A percentile compares a stretch with the other conserved stretches of the same genome.
phyloP scores from a whole-genome alignment of 2,888 invertebrate species.

The Hemaris fuciformis region DNA sequence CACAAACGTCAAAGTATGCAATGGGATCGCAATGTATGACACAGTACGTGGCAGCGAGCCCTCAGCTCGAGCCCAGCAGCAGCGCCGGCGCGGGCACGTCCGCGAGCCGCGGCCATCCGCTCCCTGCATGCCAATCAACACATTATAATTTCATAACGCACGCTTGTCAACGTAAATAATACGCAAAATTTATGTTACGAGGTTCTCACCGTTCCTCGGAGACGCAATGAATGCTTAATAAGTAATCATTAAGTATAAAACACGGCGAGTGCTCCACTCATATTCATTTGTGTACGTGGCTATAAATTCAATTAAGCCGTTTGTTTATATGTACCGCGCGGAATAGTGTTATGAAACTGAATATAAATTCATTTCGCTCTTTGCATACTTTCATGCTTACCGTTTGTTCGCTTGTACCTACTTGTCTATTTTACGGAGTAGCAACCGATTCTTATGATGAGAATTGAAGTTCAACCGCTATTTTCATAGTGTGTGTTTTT shows the following conservation, averaged over 20 bases:
- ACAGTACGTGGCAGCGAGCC: slow-evolving; percentile 38
- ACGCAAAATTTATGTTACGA: slow-evolving; percentile 81
- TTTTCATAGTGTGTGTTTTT: no score
- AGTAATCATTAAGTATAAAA: slow-evolving; percentile 51
- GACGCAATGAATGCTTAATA: slow-evolving; percentile 71
- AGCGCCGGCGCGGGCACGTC: slow-evolving; percentile 56
- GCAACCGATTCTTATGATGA: no score
- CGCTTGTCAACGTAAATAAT: slow-evolving; percentile 79
- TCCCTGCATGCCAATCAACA: slow-evolving; percentile 65
- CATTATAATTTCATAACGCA: slow-evolving; percentile 81
- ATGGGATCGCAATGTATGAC: slow-evolving; percentile 33
- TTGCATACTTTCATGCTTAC: slow-evolving; percentile 62
- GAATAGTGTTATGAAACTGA: slow-evolving; percentile 59
- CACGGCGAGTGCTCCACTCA: slow-evolving; percentile 61
- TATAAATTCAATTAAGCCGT: slow-evolving; percentile 77
- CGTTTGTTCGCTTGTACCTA: no score
- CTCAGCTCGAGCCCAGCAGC: slow-evolving; percentile 1
- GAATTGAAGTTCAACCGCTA: no score
- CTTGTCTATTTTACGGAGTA: no score
- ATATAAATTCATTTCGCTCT: slow-evolving; percentile 58
- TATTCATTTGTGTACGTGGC: slow-evolving; percentile 76
- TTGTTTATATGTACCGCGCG: slow-evolving; percentile 43
- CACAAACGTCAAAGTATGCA: no score
- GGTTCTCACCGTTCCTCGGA: slow-evolving; percentile 75
- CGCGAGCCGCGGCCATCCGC: slow-evolving; percentile 45